phyloP scores from a whole-genome alignment of 2,888 invertebrate genomes.

The Branchinecta sandiegonensis region DNA sequence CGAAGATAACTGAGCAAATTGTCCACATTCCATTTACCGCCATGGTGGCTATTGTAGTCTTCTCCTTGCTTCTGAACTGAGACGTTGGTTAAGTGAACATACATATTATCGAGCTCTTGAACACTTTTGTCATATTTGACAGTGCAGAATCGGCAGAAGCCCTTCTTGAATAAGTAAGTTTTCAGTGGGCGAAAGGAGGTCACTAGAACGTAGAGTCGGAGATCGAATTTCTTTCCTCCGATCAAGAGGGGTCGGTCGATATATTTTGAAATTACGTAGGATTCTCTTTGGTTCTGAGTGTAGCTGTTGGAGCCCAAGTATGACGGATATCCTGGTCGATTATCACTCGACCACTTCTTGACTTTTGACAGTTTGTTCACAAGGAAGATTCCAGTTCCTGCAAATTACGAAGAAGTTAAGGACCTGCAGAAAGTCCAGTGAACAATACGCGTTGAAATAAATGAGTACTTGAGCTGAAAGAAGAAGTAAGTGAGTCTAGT shows the following conservation, averaged over 20 bases:
- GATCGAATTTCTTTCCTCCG: slow-evolving; percentile 90
- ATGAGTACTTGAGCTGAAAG: too few relatives aligned
- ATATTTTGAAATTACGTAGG: slow-evolving; percentile 72
- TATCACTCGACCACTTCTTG: slow-evolving; percentile 23
- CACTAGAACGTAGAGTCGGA: slow-evolving; percentile 78
- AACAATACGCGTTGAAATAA: background rate
- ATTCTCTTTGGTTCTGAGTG: slow-evolving; percentile 57
- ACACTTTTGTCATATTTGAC: slow-evolving; percentile 66
- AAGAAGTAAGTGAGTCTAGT: too few relatives aligned
- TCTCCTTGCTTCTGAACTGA: slow-evolving; percentile 96
- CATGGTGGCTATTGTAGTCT: slow-evolving; percentile 84
- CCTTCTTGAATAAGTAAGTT: slow-evolving; percentile 77
- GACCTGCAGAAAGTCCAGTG: background rate
- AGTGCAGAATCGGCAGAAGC: slow-evolving; percentile 91
- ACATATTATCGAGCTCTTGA: slow-evolving; percentile 76
- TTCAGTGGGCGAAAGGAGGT: slow-evolving; percentile 85
- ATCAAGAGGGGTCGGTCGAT: slow-evolving; percentile 88
- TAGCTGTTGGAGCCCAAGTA: slow-evolving; percentile 57
- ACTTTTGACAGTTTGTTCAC: slow-evolving; percentile 54
- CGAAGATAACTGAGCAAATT: slow-evolving; percentile 75
- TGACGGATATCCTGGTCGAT: slow-evolving; percentile 1
- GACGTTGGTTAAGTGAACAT: slow-evolving; percentile 88
- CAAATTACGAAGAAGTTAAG: background rate
- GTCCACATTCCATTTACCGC: slow-evolving; percentile 76
- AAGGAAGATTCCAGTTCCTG: slow-evolving; percentile 79